Base-by-base conservation (phyloP, 2,797 vertebrate genomes). In the Poecilia gillii region DNA sequence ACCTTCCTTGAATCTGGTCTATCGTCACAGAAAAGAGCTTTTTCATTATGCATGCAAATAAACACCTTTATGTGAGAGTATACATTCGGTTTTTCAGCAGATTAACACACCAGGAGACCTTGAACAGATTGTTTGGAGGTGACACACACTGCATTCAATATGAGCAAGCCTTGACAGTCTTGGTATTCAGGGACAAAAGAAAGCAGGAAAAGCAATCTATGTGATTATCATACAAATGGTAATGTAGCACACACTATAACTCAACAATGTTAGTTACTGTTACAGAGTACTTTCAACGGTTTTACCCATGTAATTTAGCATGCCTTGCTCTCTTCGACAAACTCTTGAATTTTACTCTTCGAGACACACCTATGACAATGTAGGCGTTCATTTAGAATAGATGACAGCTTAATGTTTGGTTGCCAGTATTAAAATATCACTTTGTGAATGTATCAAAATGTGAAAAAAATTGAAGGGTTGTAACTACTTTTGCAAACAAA, bases 151-250 rank as follows among this genome's bases (percentile, higher is more conserved):
- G 78, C 81, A 85, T 89, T 88, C 33, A 76, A 43, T 81, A 85
- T 87, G 73, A 87, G 76, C 23, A 75, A 47, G 79, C 84, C 78
- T 80, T 84, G 75, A 81, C 41, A 72, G 74, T 76, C 57, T 84
- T 87, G 39, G 76, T 83, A 80, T 87, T 91, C 87, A 85, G 84
- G 84, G 84, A 85, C 81, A 85, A 81, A 79, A 53, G 43, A 84
- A 84, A 84, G 66, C 53, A 83, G 78, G 75, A 49, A 84, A 87
- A 85, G 75, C 75, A 76, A 84, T 88, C 72, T 85, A 77, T 91
- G 84, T 84, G 86, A 91, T 91, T 90, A 89, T 89, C 87, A 91
- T 91, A 84, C 82, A 89, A 90, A 91, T 91, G 55, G 33, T 74
- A 80, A 82, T 79, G 70, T 57, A 47, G 72, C 81, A 74, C 74